Percentiles rank a stretch among this genome's conserved stretches.
These are phyloP conservation scores for Gnathonemus echidnorhynchus DNA, from an alignment of 2,113 vertebrate species.

Conservation along the genomic window DNA sequence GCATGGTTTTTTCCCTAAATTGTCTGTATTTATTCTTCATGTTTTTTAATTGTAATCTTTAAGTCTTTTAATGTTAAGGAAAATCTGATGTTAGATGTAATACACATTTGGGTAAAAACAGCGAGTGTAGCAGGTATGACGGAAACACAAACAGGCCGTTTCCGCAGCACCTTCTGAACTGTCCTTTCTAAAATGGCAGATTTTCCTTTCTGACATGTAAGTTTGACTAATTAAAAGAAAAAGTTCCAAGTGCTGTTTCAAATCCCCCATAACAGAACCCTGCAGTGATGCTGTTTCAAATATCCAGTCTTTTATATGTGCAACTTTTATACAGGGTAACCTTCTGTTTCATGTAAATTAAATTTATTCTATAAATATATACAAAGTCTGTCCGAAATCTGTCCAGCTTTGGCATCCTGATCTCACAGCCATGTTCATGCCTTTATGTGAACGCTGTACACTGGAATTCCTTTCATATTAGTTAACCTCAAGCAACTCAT, in stretches of 20 bases:
- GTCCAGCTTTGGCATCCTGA: not conserved
- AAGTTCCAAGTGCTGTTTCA: not conserved
- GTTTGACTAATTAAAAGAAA: not conserved
- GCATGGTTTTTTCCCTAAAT: not conserved
- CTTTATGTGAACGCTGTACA: not conserved
- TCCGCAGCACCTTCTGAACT: not conserved
- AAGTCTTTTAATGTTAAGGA: not conserved
- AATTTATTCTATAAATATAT: not conserved
- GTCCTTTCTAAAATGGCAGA: not conserved
- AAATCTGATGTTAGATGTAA: not conserved
- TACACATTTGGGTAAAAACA: not conserved
- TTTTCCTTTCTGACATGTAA: not conserved
- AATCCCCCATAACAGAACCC: not conserved
- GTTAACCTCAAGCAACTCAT: conserved; percentile 32
- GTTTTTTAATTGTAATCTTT: not conserved
- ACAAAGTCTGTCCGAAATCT: not conserved
- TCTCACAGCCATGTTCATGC: not conserved
- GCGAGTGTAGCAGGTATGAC: not conserved
- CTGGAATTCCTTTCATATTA: not conserved
- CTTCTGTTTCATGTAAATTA: not conserved
- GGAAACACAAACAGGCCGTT: not conserved
- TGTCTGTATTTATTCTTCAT: not conserved
- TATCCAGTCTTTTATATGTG: not conserved
- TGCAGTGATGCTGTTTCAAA: not conserved
- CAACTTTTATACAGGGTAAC: not conserved